A percentile compares a stretch with the other conserved stretches of the same genome.
Conservation (phyloP, 2,888 invertebrate genomes). For the Chrysolina americana region DNA sequence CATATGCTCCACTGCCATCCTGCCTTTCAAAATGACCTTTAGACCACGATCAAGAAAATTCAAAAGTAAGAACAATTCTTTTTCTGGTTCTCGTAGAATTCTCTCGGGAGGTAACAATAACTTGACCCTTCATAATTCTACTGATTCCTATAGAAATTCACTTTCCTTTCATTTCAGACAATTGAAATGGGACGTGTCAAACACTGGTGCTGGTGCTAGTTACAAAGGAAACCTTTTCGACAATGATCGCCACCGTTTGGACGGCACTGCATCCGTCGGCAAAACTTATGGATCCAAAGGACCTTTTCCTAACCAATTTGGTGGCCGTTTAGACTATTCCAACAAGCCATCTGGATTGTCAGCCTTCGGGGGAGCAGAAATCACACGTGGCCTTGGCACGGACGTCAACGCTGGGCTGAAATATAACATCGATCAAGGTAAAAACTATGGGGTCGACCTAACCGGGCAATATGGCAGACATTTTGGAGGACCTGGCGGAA, state of each 20-base stretch:
- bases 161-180: constrained; percentile 26
- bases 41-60: no score
- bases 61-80: no score
- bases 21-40: no score
- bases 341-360: constrained; percentile 55
- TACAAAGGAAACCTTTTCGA: constrained; percentile 55
- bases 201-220: constrained; percentile 35
- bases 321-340: constrained; percentile 56
- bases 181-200: constrained; percentile 37
- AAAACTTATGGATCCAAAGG: constrained; percentile 55
- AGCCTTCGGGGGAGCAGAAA: constrained; percentile 54
- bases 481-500: constrained; percentile 55
- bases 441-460: constrained; percentile 53
- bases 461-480: constrained; percentile 55
- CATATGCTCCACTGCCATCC: no score
- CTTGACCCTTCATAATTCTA: background rate
- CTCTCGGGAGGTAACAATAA: no score
- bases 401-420: constrained; percentile 53
- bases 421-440: constrained; percentile 48
- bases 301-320: constrained; percentile 52
- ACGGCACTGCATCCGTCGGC: constrained; percentile 52
- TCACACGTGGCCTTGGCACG: constrained; percentile 54
- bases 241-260: constrained; percentile 52
- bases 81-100: no score
- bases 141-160: background rate